Evolutionary conservation across 2,888 invertebrate genomes (phyloP).

Genomic region (Drosophila monieri): DNA sequence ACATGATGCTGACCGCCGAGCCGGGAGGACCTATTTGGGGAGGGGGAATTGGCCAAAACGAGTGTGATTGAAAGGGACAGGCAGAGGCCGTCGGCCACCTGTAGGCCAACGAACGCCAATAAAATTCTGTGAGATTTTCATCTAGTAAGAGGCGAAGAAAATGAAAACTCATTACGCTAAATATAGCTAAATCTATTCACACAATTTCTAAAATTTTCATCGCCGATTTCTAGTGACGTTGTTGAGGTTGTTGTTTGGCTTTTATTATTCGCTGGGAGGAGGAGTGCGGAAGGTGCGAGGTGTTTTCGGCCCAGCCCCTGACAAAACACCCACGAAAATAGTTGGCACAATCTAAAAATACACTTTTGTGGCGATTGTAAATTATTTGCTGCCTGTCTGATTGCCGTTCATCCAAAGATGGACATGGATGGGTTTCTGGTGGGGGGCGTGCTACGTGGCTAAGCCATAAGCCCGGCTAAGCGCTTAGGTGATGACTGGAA

Average conservation of each 20-base stretch:
- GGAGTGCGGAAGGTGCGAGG: constrained; percentile 9
- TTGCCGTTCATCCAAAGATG: constrained; percentile 44
- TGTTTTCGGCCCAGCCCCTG: constrained; percentile 55
- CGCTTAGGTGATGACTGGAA: constrained; percentile 32
- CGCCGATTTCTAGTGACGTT: constrained; percentile 34
- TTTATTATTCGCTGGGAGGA: constrained; percentile 3
- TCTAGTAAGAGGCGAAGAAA: constrained; percentile 37
- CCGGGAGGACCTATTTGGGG: constrained; percentile 2
- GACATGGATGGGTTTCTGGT: constrained; percentile 27
- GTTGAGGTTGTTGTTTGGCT: constrained; percentile 49
- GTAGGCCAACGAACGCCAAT: constrained; percentile 55
- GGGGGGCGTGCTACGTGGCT: constrained; percentile 13
- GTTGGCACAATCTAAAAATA: constrained; percentile 43
- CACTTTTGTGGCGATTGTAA: constrained; percentile 42
- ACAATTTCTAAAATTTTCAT: constrained; percentile 26
- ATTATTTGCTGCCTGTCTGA: constrained; percentile 42
- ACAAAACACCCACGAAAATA: constrained; percentile 56
- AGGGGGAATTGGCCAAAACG: not conserved
- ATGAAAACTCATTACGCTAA: constrained; percentile 75
- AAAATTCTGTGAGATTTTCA: constrained; percentile 42
- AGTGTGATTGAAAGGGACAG: constrained; percentile 2
- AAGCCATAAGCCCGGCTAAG: constrained; percentile 11
- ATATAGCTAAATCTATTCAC: constrained; percentile 58
- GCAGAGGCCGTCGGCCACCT: constrained; percentile 55
- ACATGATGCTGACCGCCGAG: constrained; percentile 47